Base-by-base conservation (phyloP, 2,888 invertebrate genomes). In the Anoplius nigerrimus region DNA sequence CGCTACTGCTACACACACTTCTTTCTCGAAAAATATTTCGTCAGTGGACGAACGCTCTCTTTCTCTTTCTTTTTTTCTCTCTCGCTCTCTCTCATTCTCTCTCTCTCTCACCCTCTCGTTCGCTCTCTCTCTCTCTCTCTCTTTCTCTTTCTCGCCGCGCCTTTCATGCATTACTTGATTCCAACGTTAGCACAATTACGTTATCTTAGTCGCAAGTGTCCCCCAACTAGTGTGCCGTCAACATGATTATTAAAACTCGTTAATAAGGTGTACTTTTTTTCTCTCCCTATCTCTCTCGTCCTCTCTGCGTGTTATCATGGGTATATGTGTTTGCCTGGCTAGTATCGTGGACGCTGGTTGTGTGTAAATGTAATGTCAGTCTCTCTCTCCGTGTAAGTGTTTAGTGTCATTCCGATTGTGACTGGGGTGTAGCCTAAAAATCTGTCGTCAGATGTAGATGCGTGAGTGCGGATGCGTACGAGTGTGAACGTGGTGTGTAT, bases 141-240 rank as follows among this genome's bases (percentile, higher is more conserved):
- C 54, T 52, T 20, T 52, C 60, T 48, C 54, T 62, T 62, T 62
- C 34, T 46, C 43, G 55, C 43, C 60, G 63, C 51, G 66, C 61
- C 58, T 69, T 80, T 77, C 81, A 80, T 77, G 82, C 79, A 77
- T 80, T 76, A 81, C 76, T 81, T 76, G 72, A 80, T 80, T 79
- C 74, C 79, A 82, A 80, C 71, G 59, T 64, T 68, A 70, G 72
- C 75, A 69, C 69, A 66, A 75, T 65, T 69, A 62, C 60, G 55
- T 43, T 22, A 58, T 67, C 27, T 48, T 53, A 65, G 71, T 74
- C 68, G 67, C 71, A 72, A 77, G 78, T 76, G 72, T 68, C 67
- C 67, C 71, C 67, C 72, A 75, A 79, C 70, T 73, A 72, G 72
- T 71, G 64, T 76, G 69, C 78, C 64, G 42, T 74, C 62, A 76